phyloP scores from a whole-genome alignment of 2,888 invertebrate species.

The Tiliacea aurago region DNA sequence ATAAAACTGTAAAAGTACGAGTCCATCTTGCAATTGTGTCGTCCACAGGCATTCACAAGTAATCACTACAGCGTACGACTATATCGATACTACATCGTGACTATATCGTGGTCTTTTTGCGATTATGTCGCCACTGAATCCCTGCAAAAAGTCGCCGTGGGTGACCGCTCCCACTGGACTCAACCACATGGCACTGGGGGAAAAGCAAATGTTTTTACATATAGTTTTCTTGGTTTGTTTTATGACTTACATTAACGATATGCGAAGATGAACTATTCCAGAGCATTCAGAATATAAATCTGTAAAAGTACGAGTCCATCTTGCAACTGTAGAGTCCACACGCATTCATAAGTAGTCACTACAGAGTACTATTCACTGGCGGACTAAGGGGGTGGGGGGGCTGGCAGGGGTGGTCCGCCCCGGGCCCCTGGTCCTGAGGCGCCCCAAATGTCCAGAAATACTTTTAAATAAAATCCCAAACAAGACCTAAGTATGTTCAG shows the following conservation, averaged over 20 bases:
- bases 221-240: conserved; percentile 34
- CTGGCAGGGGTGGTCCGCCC: too few relatives aligned
- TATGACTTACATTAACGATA: conserved; percentile 39
- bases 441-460: too few relatives aligned
- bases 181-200: conserved; percentile 9
- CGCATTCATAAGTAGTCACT: not conserved
- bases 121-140: too few relatives aligned
- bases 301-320: too few relatives aligned
- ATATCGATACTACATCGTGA: not conserved
- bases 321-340: not conserved
- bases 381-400: too few relatives aligned
- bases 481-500: too few relatives aligned
- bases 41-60: not conserved
- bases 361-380: too few relatives aligned
- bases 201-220: conserved; percentile 36
- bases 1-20: conserved; percentile 6
- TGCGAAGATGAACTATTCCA: conserved; percentile 9
- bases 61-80: not conserved
- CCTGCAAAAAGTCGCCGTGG: too few relatives aligned
- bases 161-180: not conserved
- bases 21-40: not conserved
- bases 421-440: too few relatives aligned
- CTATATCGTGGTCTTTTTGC: too few relatives aligned
- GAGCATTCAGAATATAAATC: too few relatives aligned
- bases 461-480: too few relatives aligned